Percentiles rank a stretch among this genome's conserved stretches.
Conservation (phyloP, 1,140 invertebrate genomes). For the Brachionus manjavacas region DNA sequence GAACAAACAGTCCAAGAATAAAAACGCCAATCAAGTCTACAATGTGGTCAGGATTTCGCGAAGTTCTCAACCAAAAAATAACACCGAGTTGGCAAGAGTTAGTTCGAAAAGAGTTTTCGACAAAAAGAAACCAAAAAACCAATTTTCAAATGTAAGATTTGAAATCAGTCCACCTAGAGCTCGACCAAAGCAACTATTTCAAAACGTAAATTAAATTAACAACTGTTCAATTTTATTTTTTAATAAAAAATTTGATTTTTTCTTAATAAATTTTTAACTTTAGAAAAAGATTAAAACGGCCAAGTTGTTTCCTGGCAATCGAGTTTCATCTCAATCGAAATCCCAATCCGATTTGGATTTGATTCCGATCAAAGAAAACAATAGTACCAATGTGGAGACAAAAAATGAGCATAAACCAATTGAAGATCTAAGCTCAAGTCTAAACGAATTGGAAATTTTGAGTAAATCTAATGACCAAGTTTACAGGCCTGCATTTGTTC, state of each 20-base stretch:
- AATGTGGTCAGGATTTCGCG: not conserved
- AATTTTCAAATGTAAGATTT: not conserved
- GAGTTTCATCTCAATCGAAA: not conserved
- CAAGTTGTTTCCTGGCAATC: not conserved
- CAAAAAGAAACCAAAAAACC: not conserved
- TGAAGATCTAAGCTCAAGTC: not conserved
- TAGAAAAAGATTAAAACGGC: constrained; percentile 25
- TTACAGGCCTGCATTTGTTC: not conserved
- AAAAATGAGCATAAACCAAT: not conserved
- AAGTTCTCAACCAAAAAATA: not conserved
- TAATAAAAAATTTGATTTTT: not conserved
- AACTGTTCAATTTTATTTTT: no score
- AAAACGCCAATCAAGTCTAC: not conserved
- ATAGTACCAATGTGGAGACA: not conserved
- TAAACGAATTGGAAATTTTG: not conserved
- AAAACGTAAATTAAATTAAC: not conserved
- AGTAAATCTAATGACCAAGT: not conserved
- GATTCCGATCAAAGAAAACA: not conserved
- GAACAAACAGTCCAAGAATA: not conserved
- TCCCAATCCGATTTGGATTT: not conserved
- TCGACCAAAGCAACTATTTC: not conserved
- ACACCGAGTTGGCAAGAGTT: not conserved
- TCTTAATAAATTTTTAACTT: not conserved
- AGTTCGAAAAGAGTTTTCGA: constrained; percentile 5
- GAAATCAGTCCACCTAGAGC: constrained; percentile 6